Conservation (phyloP, 2,113 vertebrate genomes). For the Vanacampus margaritifer region DNA sequence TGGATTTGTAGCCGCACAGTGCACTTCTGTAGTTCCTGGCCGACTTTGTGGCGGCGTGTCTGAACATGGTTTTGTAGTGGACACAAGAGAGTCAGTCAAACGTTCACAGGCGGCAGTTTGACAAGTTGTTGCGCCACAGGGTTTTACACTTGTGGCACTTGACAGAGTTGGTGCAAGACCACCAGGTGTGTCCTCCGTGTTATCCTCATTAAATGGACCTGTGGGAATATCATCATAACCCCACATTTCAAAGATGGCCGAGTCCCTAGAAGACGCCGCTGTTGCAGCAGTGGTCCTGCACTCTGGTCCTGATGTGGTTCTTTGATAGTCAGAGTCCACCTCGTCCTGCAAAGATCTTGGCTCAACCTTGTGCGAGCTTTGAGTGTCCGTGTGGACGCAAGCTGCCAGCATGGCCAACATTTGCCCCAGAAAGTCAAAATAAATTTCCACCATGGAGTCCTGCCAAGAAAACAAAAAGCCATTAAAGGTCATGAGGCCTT, state of each 20-base stretch:
- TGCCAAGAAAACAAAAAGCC: background rate
- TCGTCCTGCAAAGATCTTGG: background rate
- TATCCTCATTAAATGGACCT: background rate
- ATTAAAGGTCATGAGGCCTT: background rate
- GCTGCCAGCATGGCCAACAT: background rate
- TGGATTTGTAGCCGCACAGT: background rate
- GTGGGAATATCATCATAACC: background rate
- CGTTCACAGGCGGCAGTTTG: background rate
- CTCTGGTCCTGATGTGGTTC: no score
- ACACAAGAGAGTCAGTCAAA: background rate
- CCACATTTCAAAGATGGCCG: constrained; percentile 3
- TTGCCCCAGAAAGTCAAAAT: background rate
- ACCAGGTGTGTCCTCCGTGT: background rate
- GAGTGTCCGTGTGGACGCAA: background rate
- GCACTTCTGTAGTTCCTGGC: no score
- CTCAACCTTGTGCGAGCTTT: background rate
- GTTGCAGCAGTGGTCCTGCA: background rate
- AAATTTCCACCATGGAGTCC: background rate
- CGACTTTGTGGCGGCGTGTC: no score
- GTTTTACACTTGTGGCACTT: background rate
- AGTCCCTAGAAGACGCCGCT: background rate
- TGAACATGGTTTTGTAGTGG: background rate
- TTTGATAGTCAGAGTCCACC: background rate
- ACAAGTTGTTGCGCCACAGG: background rate
- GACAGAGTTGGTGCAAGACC: background rate